Percentiles rank a stretch among this genome's conserved stretches.
These are phyloP conservation scores for Lissonota sp. DNA, from an alignment of 2,888 invertebrate species.

Conservation along the genomic window DNA sequence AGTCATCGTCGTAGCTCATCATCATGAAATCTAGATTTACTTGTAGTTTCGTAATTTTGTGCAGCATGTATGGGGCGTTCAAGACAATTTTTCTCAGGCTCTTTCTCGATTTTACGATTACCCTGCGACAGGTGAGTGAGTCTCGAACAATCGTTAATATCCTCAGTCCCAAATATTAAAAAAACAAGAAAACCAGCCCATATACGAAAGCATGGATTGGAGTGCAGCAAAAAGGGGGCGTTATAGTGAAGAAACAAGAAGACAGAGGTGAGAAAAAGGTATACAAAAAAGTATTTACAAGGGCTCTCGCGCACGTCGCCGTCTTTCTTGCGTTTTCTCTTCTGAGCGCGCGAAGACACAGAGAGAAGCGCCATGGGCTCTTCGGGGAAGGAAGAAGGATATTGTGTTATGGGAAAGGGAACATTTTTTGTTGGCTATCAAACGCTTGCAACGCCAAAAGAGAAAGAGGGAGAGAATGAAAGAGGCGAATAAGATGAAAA, in stretches of 20 bases:
- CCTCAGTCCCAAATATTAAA: slow-evolving; percentile 11
- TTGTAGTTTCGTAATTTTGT: neutral
- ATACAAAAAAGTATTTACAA: slow-evolving; percentile 42
- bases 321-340: slow-evolving; percentile 53
- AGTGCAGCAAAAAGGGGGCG: slow-evolving; percentile 2
- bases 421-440: slow-evolving; percentile 51
- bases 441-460: slow-evolving; percentile 29
- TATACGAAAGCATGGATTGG: neutral
- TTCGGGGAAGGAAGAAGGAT: slow-evolving; percentile 54
- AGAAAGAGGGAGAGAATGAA: slow-evolving; percentile 13
- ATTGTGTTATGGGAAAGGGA: slow-evolving; percentile 50
- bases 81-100: neutral
- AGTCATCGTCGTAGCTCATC: slow-evolving; percentile 20
- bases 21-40: neutral
- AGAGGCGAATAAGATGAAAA: slow-evolving; percentile 28
- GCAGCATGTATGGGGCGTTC: neutral
- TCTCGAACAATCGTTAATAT: slow-evolving; percentile 22
- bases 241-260: slow-evolving; percentile 29
- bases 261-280: slow-evolving; percentile 30
- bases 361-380: slow-evolving; percentile 78
- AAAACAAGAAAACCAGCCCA: too few relatives aligned
- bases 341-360: slow-evolving; percentile 34
- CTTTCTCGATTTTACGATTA: neutral
- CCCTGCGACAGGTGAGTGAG: slow-evolving; percentile 14
- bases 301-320: slow-evolving; percentile 32